Evolutionary conservation across 2,113 vertebrate genomes (phyloP), one percentile per base, ranked within the genome.

Genomic region (Apus apus): DNA sequence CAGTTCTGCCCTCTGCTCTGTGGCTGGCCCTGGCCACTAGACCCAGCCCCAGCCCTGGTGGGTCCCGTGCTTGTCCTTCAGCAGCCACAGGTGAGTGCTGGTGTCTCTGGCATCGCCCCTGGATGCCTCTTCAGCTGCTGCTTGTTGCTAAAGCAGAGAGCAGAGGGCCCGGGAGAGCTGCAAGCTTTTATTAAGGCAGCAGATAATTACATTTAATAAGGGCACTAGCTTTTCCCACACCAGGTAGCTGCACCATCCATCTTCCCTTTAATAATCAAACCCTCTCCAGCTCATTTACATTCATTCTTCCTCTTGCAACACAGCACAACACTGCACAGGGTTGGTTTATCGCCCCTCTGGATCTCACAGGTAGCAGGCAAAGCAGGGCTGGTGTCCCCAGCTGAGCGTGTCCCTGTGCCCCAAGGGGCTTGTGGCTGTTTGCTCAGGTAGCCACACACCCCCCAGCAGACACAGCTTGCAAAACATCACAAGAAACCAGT

Each of bases 141-240:
- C 46, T 48, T 19, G 46, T 86, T 36, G 79, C 95, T 53, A 68
- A 40, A 93, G 86, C 85, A 8, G 82, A 81, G 57, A 90, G 93
- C 89, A 58, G 89, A 81, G 54, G 94, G 94, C 90, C 95, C 67
- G 38, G 67, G 91, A 95, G 30, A 79, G 5, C 62, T 0, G 77
- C 70, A n/a, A 38, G 85, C 93, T 96, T 88, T 93, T 88, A 93
- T 96, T 94, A 95, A 85, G 30, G 36, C 92, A 10, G 85, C 67
- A 36, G 91, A 95, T 96, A 97, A 97, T 97, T 96, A 94, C 94
- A 61, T 90, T 93, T 96, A 97, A 95, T 95, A 94, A 95, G 94
- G 95, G 83, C 94, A 91, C 82, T 22, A 43, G 85, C 92, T 94
- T 95, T 95, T 91, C 93, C 94, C 95, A 93, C 96, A 91, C 51